Evolutionary conservation across 2,113 vertebrate species (phyloP), one percentile per base, ranked within the genome.

Genomic region (Monopterus albus): DNA sequence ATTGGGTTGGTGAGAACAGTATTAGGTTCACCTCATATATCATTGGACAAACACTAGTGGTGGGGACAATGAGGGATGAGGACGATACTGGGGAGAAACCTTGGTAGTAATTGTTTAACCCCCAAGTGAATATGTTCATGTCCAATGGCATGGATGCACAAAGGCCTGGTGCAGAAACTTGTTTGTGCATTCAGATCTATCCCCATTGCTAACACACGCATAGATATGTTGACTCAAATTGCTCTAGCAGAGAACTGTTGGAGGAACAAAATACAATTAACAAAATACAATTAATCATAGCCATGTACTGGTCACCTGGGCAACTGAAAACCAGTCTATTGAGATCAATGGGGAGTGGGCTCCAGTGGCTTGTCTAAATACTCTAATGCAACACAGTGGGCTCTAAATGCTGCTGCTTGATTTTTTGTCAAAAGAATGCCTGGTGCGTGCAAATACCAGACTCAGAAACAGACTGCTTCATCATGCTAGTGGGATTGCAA

Each of bases 261-360:
- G 43, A 52, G 49, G 55, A 87, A 82, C 75, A 62, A 72, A 78
- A 81, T 81, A n/a, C n/a, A n/a, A 83, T 89, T 88, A 88, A 82
- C 70, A 85, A 92, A 90, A 85, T 76, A 74, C 77, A 85, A 91
- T 94, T 91, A 88, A 92, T 92, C 92, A 92, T 29, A 31, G 72
- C 25, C 3, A 20, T 68, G 72, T 70, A 57, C 61, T 21, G 60
- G 78, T 80, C 79, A 87, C 82, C 82, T 79, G 82, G 75, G 86
- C 71, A 73, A 78, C 64, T 46, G 72, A 80, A 86, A 87, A 80
- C 72, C 84, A 56, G 61, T 26, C 71, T 21, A 67, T 28, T 72
- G 77, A 57, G 53, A 88, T 65, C 53, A 77, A 61, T 62, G 63
- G 63, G 70, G 65, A 78, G 76, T 78, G 79, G 65, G 72, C 82